Evolutionary conservation across 1,140 invertebrate species (phyloP), one percentile per base, ranked within the genome.

Genomic region (Brachionus plicatilis): DNA sequence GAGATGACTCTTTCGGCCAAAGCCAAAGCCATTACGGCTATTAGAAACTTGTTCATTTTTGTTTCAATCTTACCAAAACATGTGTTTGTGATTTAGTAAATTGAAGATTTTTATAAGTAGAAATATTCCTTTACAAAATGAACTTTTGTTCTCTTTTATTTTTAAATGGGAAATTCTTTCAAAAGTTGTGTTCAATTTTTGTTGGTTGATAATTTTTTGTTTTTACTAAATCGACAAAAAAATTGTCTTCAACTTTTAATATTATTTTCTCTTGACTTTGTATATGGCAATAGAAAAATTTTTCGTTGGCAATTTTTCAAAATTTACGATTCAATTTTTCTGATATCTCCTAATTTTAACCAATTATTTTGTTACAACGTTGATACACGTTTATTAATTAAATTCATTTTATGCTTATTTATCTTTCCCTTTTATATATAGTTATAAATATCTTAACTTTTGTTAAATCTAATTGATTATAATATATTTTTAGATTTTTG

Each of bases 151-250:
- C 68, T 72, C 33, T 37, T 72, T 72, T 72, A 0, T 56, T 56
- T 56, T 56, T 56, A 20, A 72, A 68, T 68, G 20, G 65, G 65
- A 68, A 72, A 72, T 72, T 68, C 33, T 37, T 72, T 72, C 33
- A 37, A 41, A 72, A 72, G 68, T 72, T 76, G 72, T 76, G 72
- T 76, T 76, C 45, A n/a, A 76, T 47, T 76, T 76, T 17, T 76
- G 72, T 76, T 76, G 72, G 72, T 76, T 76, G 72, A 29, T 3
- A 50, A 33, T 47, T 5, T 24, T 76, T 68, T 29, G 1, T 68
- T 9, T 11, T 29, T 1, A 0, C 6, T 7, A 12, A 68, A 1
- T 3, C 65, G 33, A 68, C 53, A 4, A 3, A 56, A 56, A 56
- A 56, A 3, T 7, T 17, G 53, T 56, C 53, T 56, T 56, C 3